Evolutionary conservation across 2,113 vertebrate species (phyloP), one percentile per base, ranked within the genome.

Genomic region (Artemisiospiza belli): DNA sequence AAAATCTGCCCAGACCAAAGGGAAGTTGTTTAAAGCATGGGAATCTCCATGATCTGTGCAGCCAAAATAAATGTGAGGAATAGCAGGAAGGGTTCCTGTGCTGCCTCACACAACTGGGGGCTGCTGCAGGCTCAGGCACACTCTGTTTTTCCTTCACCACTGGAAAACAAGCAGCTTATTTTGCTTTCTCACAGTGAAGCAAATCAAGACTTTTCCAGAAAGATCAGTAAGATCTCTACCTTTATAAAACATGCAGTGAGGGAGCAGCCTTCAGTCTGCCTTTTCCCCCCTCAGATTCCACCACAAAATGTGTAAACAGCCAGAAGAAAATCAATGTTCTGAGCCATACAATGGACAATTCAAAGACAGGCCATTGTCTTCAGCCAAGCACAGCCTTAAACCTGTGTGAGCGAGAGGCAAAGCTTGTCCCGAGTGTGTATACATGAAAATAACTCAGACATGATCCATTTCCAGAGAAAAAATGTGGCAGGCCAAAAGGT

Each of bases 401-500:
- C 87, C 78, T 33, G 41, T 13, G 63, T 39, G 83, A 85, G 62
- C 3, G 46, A 87, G 70, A 83, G 49, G 46, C 51, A 91, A 24
- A 87, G 63, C 79, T 69, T 6, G 55, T 68, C 81, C 93, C 22
- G 2, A 62, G 63, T 27, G 58, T 31, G 1, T 1, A 41, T 62
- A 69, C 46, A 10, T 37, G 61, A 91, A 68, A 93, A 69, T 73
- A 93, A 94, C 44, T 85, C 94, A 90, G 75, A 83, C 79, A 51
- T 23, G 79, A 70, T 82, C 89, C 83, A 28, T 75, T 69, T 31
- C 75, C 31, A 64, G 70, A 67, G 83, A 30, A 88, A 88, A 94
- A 96, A 79, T 25, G 88, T 25, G 64, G 39, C 89, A 64, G 68
- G 92, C 75, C 70, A 79, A 80, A 80, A 96, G 89, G 94, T 96